These are phyloP conservation scores for Intellagama lesueurii DNA, from an alignment of 2,797 vertebrate genomes.

Conservation along the genomic window DNA sequence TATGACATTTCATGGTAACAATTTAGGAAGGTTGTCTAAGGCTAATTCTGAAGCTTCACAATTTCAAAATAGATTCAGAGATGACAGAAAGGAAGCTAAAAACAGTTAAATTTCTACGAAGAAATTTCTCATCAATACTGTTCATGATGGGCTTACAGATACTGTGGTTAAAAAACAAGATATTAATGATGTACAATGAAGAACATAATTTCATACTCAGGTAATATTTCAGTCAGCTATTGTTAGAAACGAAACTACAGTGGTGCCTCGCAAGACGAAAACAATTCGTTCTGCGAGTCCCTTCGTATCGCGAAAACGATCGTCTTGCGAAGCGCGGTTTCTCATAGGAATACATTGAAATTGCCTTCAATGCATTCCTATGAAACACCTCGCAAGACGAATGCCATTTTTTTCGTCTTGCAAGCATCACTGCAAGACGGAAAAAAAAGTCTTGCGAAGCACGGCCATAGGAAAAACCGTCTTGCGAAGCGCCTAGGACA, in stretches of 20 bases:
- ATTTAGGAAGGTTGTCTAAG: background rate
- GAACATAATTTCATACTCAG: background rate
- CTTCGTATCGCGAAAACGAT: too few relatives aligned
- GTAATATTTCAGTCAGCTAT: background rate
- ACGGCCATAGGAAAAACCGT: too few relatives aligned
- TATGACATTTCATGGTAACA: background rate
- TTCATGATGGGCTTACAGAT: background rate
- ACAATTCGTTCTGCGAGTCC: too few relatives aligned
- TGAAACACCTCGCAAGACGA: too few relatives aligned
- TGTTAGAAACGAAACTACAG: background rate
- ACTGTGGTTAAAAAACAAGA: background rate
- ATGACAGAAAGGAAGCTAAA: conserved; percentile 23
- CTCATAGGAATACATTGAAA: too few relatives aligned
- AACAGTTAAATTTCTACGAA: conserved; percentile 9
- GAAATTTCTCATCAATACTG: background rate
- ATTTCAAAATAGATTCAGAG: conserved; percentile 17
- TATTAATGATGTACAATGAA: background rate
- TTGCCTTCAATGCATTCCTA: too few relatives aligned
- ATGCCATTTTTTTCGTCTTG: too few relatives aligned
- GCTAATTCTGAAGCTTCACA: background rate
- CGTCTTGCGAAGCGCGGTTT: too few relatives aligned
- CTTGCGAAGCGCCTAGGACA: too few relatives aligned
- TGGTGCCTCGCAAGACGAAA: too few relatives aligned
- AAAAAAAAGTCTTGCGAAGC: too few relatives aligned
- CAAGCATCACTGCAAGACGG: too few relatives aligned